These are phyloP conservation scores for Chymomyza amoena DNA, from an alignment of 2,888 invertebrate genomes.

Conservation along the genomic window DNA sequence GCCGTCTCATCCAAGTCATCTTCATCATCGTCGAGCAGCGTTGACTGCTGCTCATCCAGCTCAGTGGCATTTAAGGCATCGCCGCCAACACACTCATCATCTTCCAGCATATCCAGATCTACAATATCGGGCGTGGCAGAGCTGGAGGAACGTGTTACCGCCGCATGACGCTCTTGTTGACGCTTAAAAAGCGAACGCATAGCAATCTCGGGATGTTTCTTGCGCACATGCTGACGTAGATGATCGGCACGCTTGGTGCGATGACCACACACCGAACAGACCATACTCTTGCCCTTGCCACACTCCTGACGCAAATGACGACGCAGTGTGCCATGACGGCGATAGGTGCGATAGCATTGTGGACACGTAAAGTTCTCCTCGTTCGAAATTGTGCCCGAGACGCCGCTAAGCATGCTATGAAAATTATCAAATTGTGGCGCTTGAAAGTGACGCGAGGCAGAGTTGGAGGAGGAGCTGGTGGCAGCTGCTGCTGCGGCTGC, in stretches of 20 bases:
- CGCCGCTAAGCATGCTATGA: conserved; percentile 42
- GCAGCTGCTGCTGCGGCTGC: conserved; percentile 19
- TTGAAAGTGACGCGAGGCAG: conserved; percentile 46
- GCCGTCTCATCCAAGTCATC: conserved; percentile 36
- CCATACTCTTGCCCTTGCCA: conserved; percentile 80
- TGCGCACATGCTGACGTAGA: conserved; percentile 80
- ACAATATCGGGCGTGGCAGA: conserved; percentile 44
- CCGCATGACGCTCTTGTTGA: conserved; percentile 46
- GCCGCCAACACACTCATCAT: conserved; percentile 18
- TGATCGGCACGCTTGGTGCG: conserved; percentile 81
- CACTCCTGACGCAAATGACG: conserved; percentile 81
- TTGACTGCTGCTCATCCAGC: conserved; percentile 18
- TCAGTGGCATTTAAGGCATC: background rate
- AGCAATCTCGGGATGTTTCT: conserved; percentile 79
- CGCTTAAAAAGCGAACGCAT: conserved; percentile 76
- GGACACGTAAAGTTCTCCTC: conserved; percentile 78
- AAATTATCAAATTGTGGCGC: conserved; percentile 60
- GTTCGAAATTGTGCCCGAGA: conserved; percentile 22
- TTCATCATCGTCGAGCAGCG: conserved; percentile 54
- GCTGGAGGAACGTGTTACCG: conserved; percentile 10
- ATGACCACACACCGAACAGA: conserved; percentile 80
- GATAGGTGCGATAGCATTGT: conserved; percentile 81
- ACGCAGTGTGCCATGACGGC: conserved; percentile 80
- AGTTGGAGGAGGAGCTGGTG: conserved; percentile 5
- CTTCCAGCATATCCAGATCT: conserved; percentile 58